These are phyloP conservation scores for Pionites leucogaster DNA, from an alignment of 2,113 vertebrate species.

Conservation along the genomic window DNA sequence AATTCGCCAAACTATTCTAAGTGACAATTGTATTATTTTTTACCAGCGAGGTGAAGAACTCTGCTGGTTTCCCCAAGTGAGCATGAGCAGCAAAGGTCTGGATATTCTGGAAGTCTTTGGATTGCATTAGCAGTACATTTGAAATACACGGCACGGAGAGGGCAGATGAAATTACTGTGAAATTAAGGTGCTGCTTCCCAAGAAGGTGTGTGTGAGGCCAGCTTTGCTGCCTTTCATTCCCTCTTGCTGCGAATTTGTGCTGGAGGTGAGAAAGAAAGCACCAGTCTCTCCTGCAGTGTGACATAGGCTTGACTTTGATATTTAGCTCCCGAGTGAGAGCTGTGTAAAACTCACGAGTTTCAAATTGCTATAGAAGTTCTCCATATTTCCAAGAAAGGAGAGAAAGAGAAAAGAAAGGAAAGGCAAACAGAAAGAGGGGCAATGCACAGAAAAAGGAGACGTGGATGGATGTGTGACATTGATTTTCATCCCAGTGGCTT, in stretches of 20 bases:
- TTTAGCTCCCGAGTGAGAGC: neutral
- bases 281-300: neutral
- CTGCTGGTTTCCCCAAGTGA: fast-evolving
- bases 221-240: neutral
- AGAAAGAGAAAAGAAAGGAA: neutral
- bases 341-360: neutral
- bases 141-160: fast-evolving
- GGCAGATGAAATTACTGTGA: neutral
- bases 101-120: neutral
- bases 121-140: neutral
- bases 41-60: neutral
- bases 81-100: neutral
- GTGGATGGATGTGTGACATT: neutral
- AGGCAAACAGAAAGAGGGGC: neutral
- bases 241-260: neutral
- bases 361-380: neutral
- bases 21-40: neutral
- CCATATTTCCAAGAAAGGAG: neutral
- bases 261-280: neutral
- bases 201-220: neutral
- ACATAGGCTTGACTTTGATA: neutral
- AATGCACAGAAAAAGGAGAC: neutral
- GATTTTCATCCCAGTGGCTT: neutral
- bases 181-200: fast-evolving
- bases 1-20: neutral